These are phyloP conservation scores for Notospermus geniculatus DNA, from an alignment of 1,140 invertebrate genomes.

Conservation along the genomic window DNA sequence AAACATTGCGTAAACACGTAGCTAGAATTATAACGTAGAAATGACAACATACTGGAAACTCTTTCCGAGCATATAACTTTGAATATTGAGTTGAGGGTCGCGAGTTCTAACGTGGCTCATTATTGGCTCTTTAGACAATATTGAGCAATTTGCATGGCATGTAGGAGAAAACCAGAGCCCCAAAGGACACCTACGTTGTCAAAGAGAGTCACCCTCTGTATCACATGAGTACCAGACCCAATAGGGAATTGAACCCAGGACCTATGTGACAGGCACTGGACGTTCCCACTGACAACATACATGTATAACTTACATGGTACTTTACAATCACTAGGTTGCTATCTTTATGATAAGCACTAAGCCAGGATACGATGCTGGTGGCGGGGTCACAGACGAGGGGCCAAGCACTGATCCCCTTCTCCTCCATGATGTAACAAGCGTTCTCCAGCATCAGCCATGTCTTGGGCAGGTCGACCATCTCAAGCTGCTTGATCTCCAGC, in stretches of 20 bases:
- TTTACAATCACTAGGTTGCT: conserved; percentile 44
- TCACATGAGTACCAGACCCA: too few relatives aligned
- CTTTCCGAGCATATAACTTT: background rate
- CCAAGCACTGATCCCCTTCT: conserved; percentile 48
- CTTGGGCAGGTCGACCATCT: conserved; percentile 42
- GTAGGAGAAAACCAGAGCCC: too few relatives aligned
- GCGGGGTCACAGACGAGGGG: conserved; percentile 55
- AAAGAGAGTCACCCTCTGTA: too few relatives aligned
- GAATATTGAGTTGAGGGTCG: background rate
- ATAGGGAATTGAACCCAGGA: too few relatives aligned
- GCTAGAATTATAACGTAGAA: too few relatives aligned
- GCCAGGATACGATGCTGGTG: conserved; percentile 46
- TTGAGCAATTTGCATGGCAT: too few relatives aligned
- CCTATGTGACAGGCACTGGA: too few relatives aligned
- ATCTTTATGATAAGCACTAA: conserved; percentile 36
- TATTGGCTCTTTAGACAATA: too few relatives aligned
- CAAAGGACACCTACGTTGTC: too few relatives aligned
- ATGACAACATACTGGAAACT: too few relatives aligned
- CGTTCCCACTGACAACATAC: background rate
- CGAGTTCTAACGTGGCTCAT: too few relatives aligned
- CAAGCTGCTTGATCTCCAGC: conserved; percentile 48
- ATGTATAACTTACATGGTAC: conserved; percentile 42
- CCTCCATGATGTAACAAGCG: conserved; percentile 52
- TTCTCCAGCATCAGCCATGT: conserved; percentile 53
- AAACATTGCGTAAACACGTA: too few relatives aligned